phyloP scores from a whole-genome alignment of 2,797 vertebrate genomes.

The Gadopsis marmoratus region DNA sequence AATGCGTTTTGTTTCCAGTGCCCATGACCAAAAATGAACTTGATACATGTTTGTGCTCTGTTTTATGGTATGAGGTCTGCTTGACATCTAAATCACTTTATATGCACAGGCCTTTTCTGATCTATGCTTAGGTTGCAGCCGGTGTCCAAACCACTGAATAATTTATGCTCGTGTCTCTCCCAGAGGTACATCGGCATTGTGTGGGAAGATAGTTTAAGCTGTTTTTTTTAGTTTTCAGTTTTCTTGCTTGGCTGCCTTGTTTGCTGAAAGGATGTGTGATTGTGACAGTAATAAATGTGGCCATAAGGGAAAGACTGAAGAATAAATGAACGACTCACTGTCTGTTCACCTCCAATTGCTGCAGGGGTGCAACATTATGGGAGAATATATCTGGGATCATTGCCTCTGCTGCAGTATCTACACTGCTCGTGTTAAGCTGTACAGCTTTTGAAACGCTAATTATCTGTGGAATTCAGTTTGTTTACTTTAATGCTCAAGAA shows the following conservation, averaged over 20 bases:
- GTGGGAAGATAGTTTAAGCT: not conserved
- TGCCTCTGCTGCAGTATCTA: conserved; percentile 62
- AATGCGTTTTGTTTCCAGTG: not conserved
- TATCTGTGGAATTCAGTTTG: conserved; percentile 65
- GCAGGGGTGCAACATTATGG: conserved; percentile 46
- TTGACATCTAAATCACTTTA: conserved; percentile 28
- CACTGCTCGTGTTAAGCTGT: conserved; percentile 50
- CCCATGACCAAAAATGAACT: conserved; percentile 5
- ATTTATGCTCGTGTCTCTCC: conserved; percentile 56
- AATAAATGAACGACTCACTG: conserved; percentile 15
- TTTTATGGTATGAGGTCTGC: not conserved
- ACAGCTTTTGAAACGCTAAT: conserved; percentile 77
- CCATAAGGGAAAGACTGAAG: conserved; percentile 20
- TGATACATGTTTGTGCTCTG: not conserved
- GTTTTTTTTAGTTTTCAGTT: conserved; percentile 3
- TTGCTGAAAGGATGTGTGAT: conserved; percentile 20
- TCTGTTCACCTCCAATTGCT: conserved; percentile 38
- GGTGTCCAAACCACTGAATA: conserved; percentile 67
- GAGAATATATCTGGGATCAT: conserved; percentile 44
- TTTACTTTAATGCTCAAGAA: conserved; percentile 71
- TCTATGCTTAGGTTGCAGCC: conserved; percentile 53
- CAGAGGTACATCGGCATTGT: conserved; percentile 42
- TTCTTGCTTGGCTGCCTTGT: conserved; percentile 4
- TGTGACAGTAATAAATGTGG: conserved; percentile 20
- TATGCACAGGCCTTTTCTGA: conserved; percentile 39